Base-by-base conservation (phyloP, 2,113 vertebrate species). In the Elachura formosa region DNA sequence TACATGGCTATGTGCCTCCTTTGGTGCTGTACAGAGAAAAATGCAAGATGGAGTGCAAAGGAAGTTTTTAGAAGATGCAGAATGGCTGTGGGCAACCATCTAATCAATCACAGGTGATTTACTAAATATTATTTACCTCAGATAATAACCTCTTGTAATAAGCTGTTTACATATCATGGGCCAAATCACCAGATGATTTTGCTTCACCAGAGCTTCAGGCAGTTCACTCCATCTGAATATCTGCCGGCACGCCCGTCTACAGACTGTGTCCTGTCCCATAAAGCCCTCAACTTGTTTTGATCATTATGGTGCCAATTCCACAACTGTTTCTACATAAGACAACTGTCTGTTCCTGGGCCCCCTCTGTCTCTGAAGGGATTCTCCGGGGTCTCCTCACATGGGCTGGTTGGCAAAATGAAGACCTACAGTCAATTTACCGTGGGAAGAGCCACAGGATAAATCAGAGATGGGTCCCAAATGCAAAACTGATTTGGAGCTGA, bases 71-170 rank as follows among this genome's bases (percentile, higher is more conserved):
- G 73, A 96, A 95, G 91, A 93, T 33, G 49, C 33, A 36, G 86
- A 97, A 96, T 81, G 91, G 75, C 97, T 97, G 97, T 71, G 76
- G 96, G 97, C 96, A 97, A 75, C 66, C 96, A 56, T 97, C 96
- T 96, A 54, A 87, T 76, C 36, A 64, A 48, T 61, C 38, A 34
- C 4, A 52, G 14, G 18, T 73, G 74, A 87, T 82, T 82, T 64
- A 52, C 56, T 61, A 75, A 78, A 34, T 82, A 45, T 45, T 61
- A 68, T 61, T 98, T 98, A 98, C 98, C 98, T 98, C 98, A 98
- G 96, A 97, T 91, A 96, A 93, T 95, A 93, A 93, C 61, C 77
- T 96, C 92, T 84, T 74, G 29, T 41, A 72, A 52, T 34, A 71
- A 93, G 41, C 71, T 87, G 85, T 95, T 96, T 96, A 95, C 87